Percentiles rank a stretch among this genome's conserved stretches.
Conservation (phyloP, 2,113 vertebrate genomes). For the Balaenoptera acutorostrata region DNA sequence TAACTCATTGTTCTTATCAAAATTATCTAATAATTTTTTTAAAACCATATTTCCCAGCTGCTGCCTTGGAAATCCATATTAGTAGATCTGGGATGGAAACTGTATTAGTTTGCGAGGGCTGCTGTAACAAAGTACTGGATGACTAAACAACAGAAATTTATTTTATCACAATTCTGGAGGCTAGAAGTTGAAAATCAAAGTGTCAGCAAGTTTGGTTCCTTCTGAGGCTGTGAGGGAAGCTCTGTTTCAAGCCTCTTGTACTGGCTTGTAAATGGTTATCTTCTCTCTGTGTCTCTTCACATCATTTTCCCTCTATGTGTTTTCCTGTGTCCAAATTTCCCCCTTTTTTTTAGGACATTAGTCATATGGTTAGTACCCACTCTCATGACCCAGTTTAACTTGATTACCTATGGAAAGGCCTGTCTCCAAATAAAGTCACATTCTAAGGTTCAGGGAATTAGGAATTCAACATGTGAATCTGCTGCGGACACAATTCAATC, state of each 20-base stretch:
- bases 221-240: background rate
- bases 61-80: background rate
- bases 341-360: background rate
- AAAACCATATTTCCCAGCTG: background rate
- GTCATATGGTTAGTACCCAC: background rate
- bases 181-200: background rate
- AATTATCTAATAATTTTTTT: background rate
- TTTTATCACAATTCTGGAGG: background rate
- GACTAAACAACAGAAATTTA: background rate
- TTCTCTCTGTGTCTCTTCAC: background rate
- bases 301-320: background rate
- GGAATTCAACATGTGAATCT: background rate
- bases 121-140: rapidly evolving
- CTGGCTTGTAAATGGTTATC: background rate
- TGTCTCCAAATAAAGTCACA: background rate
- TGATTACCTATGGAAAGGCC: background rate
- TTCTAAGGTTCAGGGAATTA: background rate
- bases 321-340: background rate
- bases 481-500: background rate
- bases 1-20: background rate
- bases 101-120: background rate
- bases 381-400: background rate
- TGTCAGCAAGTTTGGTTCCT: background rate
- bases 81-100: background rate
- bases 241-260: background rate